Evolutionary conservation across 2,888 invertebrate genomes (phyloP).

Genomic region (Eulithis testata): DNA sequence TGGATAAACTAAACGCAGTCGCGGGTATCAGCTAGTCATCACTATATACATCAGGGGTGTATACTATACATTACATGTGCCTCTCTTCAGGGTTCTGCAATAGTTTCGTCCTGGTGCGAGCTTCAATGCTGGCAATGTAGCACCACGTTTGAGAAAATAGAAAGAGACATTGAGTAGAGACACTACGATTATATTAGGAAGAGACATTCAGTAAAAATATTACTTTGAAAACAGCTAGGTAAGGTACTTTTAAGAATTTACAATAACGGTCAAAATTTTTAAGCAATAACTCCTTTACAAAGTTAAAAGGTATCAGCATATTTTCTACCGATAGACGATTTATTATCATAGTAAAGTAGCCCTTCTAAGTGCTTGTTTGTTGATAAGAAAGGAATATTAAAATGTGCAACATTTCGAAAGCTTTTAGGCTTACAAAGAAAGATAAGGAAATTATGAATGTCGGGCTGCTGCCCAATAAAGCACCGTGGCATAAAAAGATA

Average conservation of each 20-base stretch:
- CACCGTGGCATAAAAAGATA: not conserved
- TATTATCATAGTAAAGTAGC: slow-evolving; percentile 17
- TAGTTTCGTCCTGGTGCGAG: too few species aligned
- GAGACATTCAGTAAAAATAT: too few species aligned
- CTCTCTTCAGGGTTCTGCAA: too few species aligned
- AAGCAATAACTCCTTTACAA: slow-evolving; percentile 6
- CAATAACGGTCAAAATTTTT: not conserved
- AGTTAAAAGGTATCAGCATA: slow-evolving; percentile 12
- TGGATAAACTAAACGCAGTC: too few species aligned
- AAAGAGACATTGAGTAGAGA: too few species aligned
- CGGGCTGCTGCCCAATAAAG: slow-evolving; percentile 7
- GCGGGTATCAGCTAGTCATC: too few species aligned
- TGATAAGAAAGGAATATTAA: slow-evolving; percentile 29
- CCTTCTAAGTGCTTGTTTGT: slow-evolving; percentile 22
- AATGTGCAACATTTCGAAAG: slow-evolving; percentile 32
- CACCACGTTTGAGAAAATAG: too few species aligned
- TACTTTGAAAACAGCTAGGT: too few species aligned
- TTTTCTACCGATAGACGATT: slow-evolving; percentile 15
- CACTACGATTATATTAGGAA: too few species aligned
- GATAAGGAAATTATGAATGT: slow-evolving; percentile 23
- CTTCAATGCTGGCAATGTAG: too few species aligned
- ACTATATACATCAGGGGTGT: too few species aligned
- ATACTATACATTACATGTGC: too few species aligned
- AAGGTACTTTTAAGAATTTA: not conserved
- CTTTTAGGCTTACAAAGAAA: slow-evolving; percentile 28